Conservation (phyloP, 2,113 vertebrate species). For the Aldabrachelys gigantea region DNA sequence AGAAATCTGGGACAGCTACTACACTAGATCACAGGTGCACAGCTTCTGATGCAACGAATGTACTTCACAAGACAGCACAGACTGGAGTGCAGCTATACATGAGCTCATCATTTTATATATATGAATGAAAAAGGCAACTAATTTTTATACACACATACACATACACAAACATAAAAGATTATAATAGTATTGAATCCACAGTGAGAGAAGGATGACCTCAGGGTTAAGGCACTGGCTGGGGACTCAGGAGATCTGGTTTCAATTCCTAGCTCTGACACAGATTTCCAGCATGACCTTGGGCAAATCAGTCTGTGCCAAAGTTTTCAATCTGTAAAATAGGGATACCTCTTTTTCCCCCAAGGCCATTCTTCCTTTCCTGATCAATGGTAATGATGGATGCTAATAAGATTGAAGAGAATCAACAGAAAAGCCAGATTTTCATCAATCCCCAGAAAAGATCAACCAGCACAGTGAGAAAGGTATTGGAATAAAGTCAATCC, state of each 20-base stretch:
- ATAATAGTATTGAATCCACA: neutral
- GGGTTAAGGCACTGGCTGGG: neutral
- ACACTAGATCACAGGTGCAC: neutral
- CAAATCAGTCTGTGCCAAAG: no score
- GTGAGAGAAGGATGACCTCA: neutral
- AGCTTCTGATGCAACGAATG: neutral
- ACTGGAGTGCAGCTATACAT: neutral
- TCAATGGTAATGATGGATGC: neutral
- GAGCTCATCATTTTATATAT: neutral
- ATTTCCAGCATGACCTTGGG: no score
- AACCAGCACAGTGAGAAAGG: neutral
- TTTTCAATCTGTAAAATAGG: no score
- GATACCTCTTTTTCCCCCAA: no score
- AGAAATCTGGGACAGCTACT: neutral
- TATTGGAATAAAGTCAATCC: no score
- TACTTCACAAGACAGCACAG: neutral
- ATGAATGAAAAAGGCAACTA: no score
- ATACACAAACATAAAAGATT: neutral
- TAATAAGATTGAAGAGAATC: accelerated
- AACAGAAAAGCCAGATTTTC: accelerated
- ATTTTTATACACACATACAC: no score
- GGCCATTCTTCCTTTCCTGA: neutral
- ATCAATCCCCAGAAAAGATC: neutral
- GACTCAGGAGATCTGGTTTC: no score
- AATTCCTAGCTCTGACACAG: no score